A percentile compares a stretch with the other conserved stretches of the same genome.
Conservation (phyloP, 2,888 invertebrate species). For the Abscondita cerata region DNA sequence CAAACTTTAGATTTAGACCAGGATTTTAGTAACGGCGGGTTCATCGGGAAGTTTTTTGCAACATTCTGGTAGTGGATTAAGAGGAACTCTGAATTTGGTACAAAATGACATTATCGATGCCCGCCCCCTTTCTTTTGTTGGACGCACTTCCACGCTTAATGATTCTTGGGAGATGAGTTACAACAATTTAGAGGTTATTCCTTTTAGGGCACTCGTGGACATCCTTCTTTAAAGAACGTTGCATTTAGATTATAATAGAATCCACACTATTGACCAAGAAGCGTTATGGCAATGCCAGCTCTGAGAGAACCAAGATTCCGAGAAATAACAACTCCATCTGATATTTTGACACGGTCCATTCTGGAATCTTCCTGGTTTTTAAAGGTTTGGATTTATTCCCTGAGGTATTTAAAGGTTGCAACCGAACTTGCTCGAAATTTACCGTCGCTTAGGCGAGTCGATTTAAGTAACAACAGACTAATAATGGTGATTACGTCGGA, state of each 20-base stretch:
- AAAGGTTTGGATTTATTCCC: slow-evolving; percentile 84
- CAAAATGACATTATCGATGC: slow-evolving; percentile 79
- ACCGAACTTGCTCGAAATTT: slow-evolving; percentile 74
- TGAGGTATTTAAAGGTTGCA: slow-evolving; percentile 78
- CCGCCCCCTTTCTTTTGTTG: slow-evolving; percentile 75
- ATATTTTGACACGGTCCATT: slow-evolving; percentile 76
- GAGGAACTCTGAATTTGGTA: slow-evolving; percentile 79
- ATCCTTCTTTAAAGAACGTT: slow-evolving; percentile 79
- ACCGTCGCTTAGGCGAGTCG: slow-evolving; percentile 77
- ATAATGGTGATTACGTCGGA: slow-evolving; percentile 75
- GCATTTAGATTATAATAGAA: slow-evolving; percentile 80
- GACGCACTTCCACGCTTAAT: slow-evolving; percentile 79
- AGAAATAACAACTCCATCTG: slow-evolving; percentile 81
- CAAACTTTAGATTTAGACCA: slow-evolving; percentile 77
- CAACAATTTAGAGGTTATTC: slow-evolving; percentile 78
- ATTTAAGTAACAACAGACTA: slow-evolving; percentile 78
- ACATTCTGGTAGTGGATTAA: slow-evolving; percentile 73
- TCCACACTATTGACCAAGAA: slow-evolving; percentile 77
- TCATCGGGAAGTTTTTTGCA: slow-evolving; percentile 85
- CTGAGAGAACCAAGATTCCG: slow-evolving; percentile 82
- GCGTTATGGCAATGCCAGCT: slow-evolving; percentile 83
- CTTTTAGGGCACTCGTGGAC: slow-evolving; percentile 78
- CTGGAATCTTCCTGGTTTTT: slow-evolving; percentile 83
- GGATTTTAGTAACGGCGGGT: slow-evolving; percentile 78
- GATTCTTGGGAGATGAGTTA: slow-evolving; percentile 80